Conservation (phyloP, 2,888 invertebrate genomes). For the Stenodera caucasica region DNA sequence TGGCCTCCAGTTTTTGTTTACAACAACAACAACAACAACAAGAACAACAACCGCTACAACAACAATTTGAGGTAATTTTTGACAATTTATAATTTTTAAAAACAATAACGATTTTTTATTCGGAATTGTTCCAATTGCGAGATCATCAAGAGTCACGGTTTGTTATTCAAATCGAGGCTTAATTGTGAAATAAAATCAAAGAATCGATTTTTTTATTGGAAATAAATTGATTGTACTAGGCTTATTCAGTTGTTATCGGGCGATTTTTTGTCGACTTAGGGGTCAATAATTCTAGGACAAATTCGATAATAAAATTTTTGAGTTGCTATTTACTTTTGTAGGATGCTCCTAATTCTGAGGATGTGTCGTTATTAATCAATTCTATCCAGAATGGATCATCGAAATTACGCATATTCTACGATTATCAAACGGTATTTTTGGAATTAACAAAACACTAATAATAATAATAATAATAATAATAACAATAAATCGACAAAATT, state of each 20-base stretch:
- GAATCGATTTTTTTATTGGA: not conserved
- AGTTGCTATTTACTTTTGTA: constrained; percentile 19
- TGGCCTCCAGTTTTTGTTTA: constrained; percentile 18
- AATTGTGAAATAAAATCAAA: not conserved
- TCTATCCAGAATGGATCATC: constrained; percentile 23
- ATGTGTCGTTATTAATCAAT: constrained; percentile 15
- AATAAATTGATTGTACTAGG: not conserved
- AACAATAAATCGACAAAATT: constrained; percentile 5
- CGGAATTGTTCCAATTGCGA: not conserved
- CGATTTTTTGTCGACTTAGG: constrained; percentile 11
- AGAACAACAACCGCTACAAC: too few species aligned
- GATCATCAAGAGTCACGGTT: constrained; percentile 6
- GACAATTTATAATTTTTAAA: too few species aligned
- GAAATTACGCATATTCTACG: constrained; percentile 43
- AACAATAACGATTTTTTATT: not conserved
- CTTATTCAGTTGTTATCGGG: not conserved
- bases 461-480: not conserved
- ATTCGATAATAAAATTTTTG: constrained; percentile 23
- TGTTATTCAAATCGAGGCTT: constrained; percentile 2
- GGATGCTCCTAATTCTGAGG: constrained; percentile 18
- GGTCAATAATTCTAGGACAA: constrained; percentile 30
- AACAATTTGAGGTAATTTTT: not conserved
- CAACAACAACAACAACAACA: constrained; percentile 4
- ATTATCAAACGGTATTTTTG: constrained; percentile 48
- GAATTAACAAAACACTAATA: not conserved